Evolutionary conservation across 2,888 invertebrate species (phyloP), one percentile per base, ranked within the genome.

Genomic region (Petrophora chlorosata): DNA sequence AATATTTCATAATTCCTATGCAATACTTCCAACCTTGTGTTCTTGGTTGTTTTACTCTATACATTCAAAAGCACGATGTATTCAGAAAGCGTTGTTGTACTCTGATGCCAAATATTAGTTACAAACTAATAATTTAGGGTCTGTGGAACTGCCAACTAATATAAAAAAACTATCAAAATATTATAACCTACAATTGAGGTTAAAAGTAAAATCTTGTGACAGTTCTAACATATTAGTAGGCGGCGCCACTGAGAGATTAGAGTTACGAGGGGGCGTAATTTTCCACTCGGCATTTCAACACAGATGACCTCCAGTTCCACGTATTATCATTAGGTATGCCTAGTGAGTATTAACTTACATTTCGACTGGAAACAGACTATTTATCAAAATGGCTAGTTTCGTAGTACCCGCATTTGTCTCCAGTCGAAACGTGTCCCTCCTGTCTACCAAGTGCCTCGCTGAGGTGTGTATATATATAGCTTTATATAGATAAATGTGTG

Each of bases 31-130:
- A 22, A 19, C 8, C 14, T 40, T 19, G n/a, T 8, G 8, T 38
- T 30, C 25, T 28, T 26, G 12, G 22, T 7, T 14, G 10, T 38
- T 35, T 19, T 43, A 48, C 26, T 47, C 5, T 25, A 38, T 23
- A 45, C 26, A 29, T 33, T 35, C 23, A 35, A 55, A 56, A 67
- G 57, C 65, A 61, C 62, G 65, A 61, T 59, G 62, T 50, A 47
- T 22, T 52, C 57, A 14, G 13, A 14, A 42, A 56, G 63, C 56
- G 54, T 70, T 67, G 63, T 74, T 72, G 69, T 73, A 76, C 67
- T 76, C 75, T 73, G 76, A 82, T 79, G 83, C 81, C 83, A 83
- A 84, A 83, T 82, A 79, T 82, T 82, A 75, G 82, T 83, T 80
- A 59, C 38, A 70, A 67, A 75, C 77, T 80, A 76, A 76, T 80